Evolutionary conservation across 2,797 vertebrate species (phyloP).

Genomic region (Dendrocincla tyrannina): DNA sequence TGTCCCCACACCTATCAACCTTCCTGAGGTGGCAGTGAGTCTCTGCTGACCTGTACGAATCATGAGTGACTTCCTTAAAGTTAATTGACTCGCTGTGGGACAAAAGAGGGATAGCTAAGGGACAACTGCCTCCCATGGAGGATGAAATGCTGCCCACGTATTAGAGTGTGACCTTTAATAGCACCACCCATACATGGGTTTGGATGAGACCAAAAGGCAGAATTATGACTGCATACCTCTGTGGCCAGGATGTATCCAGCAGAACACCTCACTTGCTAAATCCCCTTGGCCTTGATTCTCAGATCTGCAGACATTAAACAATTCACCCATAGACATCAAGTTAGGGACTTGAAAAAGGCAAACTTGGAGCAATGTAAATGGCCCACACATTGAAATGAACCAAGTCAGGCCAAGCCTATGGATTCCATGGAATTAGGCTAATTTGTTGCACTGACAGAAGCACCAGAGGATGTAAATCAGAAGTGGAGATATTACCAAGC

Average conservation of each 20-base stretch:
- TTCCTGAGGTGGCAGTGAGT: background rate
- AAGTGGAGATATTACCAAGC: background rate
- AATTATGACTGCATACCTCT: background rate
- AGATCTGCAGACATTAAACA: background rate
- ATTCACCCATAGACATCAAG: background rate
- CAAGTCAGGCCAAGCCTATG: background rate
- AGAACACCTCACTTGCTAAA: background rate
- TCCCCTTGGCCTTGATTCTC: background rate
- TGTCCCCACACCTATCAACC: background rate
- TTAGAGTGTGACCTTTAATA: background rate
- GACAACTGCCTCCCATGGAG: background rate
- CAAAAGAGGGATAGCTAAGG: background rate
- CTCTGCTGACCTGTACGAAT: background rate
- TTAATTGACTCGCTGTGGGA: background rate
- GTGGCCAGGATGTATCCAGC: background rate
- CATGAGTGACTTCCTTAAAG: background rate
- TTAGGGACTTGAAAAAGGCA: background rate
- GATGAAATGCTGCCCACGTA: background rate
- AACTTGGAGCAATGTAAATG: rapidly evolving
- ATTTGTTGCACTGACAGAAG: background rate
- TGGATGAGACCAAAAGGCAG: background rate
- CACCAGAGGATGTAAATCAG: background rate
- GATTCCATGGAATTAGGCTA: background rate
- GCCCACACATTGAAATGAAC: background rate
- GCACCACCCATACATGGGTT: background rate